Evolutionary conservation across 2,797 vertebrate genomes (phyloP).

Genomic region (Telmatherina bonti): DNA sequence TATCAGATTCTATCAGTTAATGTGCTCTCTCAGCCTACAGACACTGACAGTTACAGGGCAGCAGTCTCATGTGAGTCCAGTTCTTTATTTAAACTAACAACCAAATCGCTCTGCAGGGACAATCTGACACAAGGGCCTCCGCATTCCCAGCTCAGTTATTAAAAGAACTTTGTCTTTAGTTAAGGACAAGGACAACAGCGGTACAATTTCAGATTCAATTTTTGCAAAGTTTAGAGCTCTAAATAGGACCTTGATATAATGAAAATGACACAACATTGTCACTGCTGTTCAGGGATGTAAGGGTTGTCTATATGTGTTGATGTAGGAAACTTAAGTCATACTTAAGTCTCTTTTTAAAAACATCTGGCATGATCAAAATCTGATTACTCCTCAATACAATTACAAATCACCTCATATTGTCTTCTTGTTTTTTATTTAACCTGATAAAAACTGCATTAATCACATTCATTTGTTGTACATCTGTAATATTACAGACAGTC

Average conservation of each 20-base stretch:
- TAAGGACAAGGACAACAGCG: slow-evolving; percentile 52
- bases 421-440: not conserved
- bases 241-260: not conserved
- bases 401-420: not conserved
- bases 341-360: too few relatives aligned
- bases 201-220: slow-evolving; percentile 36
- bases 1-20: slow-evolving; percentile 43
- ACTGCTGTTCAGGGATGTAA: not conserved
- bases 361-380: not conserved
- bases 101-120: slow-evolving; percentile 43
- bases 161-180: slow-evolving; percentile 39
- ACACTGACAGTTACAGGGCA: slow-evolving; percentile 48
- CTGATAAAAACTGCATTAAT: not conserved
- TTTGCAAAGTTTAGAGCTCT: slow-evolving; percentile 5
- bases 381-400: not conserved
- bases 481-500: not conserved
- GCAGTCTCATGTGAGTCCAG: slow-evolving; percentile 44
- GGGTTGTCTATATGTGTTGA: too few relatives aligned
- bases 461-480: not conserved
- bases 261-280: not conserved
- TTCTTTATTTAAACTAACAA: slow-evolving; percentile 63
- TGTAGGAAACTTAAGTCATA: too few relatives aligned
- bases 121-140: slow-evolving; percentile 49
- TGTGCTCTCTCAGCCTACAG: slow-evolving; percentile 17
- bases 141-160: slow-evolving; percentile 43